phyloP scores from a whole-genome alignment of 2,888 invertebrate species.

The Salpingus planirostris region DNA sequence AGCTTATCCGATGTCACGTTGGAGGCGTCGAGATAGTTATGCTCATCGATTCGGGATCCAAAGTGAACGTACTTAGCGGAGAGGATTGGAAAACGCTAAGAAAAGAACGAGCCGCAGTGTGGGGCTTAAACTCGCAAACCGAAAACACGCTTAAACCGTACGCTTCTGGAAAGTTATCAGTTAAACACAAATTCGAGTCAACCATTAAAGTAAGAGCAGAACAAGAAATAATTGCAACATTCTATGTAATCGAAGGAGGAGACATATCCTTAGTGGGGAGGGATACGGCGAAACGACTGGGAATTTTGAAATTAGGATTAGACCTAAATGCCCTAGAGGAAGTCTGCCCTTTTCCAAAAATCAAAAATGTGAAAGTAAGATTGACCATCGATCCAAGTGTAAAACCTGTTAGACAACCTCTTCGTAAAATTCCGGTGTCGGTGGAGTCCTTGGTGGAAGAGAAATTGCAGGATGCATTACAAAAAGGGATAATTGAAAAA shows the following conservation, averaged over 20 bases:
- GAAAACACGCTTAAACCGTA: background rate
- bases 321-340: background rate
- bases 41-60: background rate
- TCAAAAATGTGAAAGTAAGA: background rate
- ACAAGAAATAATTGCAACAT: background rate
- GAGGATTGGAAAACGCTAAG: background rate
- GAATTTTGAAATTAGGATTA: background rate
- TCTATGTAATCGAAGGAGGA: background rate
- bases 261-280: background rate
- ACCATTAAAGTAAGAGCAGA: background rate
- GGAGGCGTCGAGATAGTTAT: background rate
- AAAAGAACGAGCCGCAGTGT: background rate
- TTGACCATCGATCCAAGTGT: background rate
- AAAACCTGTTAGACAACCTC: background rate
- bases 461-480: slow-evolving; percentile 17
- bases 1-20: background rate
- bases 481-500: slow-evolving; percentile 27
- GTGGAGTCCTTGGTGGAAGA: slow-evolving; percentile 15
- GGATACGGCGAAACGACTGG: background rate
- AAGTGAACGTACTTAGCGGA: background rate
- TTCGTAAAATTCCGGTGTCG: slow-evolving; percentile 3
- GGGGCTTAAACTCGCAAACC: background rate
- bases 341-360: background rate
- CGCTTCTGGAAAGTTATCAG: background rate
- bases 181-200: background rate